Evolutionary conservation across 2,888 invertebrate species (phyloP).

Genomic region (Leptopilina myrica): DNA sequence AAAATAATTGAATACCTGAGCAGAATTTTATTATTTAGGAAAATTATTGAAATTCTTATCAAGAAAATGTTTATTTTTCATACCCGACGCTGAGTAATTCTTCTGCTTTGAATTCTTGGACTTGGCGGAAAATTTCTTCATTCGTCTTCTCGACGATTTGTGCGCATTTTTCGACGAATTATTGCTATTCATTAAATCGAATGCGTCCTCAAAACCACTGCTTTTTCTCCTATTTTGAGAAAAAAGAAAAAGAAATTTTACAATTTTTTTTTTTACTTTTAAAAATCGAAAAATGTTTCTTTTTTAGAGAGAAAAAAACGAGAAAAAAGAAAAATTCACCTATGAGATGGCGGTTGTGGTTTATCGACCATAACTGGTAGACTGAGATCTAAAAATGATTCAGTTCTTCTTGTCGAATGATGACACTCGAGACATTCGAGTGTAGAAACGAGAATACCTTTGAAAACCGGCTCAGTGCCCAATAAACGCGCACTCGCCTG

Average conservation of each 20-base stretch:
- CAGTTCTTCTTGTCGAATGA: slow-evolving; percentile 90
- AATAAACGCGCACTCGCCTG: slow-evolving; percentile 88
- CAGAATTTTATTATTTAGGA: too few relatives aligned
- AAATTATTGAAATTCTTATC: too few relatives aligned
- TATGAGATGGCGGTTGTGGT: slow-evolving; percentile 83
- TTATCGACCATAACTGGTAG: slow-evolving; percentile 90
- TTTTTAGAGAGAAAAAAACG: too few relatives aligned
- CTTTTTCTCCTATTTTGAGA: background rate
- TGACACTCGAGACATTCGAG: slow-evolving; percentile 93
- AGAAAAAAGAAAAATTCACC: slow-evolving; percentile 62
- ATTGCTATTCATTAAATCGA: background rate
- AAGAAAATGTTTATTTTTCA: too few relatives aligned
- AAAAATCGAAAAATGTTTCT: too few relatives aligned
- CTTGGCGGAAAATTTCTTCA: background rate
- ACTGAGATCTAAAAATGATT: slow-evolving; percentile 96
- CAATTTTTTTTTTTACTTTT: too few relatives aligned
- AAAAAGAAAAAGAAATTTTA: background rate
- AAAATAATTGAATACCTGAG: too few relatives aligned
- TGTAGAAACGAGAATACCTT: slow-evolving; percentile 93
- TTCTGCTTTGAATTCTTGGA: background rate
- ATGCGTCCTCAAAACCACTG: slow-evolving; percentile 24
- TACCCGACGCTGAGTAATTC: slow-evolving; percentile 32
- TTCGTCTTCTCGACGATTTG: background rate
- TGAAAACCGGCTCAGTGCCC: slow-evolving; percentile 93
- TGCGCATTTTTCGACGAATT: slow-evolving; percentile 8